A percentile compares a stretch with the other conserved stretches of the same genome.
phyloP scores from a whole-genome alignment of 2,888 invertebrate genomes.

The Miltochrista miniata region DNA sequence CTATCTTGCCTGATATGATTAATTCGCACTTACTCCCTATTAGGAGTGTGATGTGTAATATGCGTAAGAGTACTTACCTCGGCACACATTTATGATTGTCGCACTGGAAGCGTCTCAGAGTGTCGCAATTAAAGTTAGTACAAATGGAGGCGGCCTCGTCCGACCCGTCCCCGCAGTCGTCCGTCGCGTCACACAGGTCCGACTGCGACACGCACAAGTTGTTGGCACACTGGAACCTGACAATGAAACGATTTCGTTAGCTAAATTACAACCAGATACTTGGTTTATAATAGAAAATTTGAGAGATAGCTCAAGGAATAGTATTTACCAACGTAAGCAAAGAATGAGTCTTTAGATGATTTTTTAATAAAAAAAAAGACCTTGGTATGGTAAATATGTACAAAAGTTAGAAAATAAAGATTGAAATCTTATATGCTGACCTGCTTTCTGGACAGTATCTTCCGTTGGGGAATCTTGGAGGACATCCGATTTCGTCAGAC shows the following conservation, averaged over 20 bases:
- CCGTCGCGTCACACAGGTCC: constrained; percentile 96
- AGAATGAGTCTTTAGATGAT: too few species aligned
- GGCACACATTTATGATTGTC: constrained; percentile 94
- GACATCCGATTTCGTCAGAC: constrained; percentile 95
- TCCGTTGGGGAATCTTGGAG: constrained; percentile 93
- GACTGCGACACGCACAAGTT: constrained; percentile 95
- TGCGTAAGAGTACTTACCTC: constrained; percentile 53
- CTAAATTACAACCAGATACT: not conserved
- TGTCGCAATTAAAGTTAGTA: constrained; percentile 93
- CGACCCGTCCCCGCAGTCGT: constrained; percentile 96
- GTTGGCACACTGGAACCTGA: constrained; percentile 95
- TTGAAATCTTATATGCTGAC: constrained; percentile 43
- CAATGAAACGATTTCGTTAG: not conserved
- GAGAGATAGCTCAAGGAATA: too few species aligned
- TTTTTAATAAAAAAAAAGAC: too few species aligned
- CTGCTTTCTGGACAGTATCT: constrained; percentile 93
- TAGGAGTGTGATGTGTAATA: too few species aligned
- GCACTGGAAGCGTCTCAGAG: constrained; percentile 93
- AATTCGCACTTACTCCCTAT: too few species aligned
- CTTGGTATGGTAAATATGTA: too few species aligned
- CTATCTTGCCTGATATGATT: too few species aligned
- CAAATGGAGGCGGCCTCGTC: constrained; percentile 93
- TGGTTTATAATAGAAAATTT: too few species aligned
- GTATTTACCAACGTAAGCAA: too few species aligned
- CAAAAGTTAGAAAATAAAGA: too few species aligned